A percentile compares a stretch with the other conserved stretches of the same genome.
Conservation (phyloP, 64 coral and sea anemone genomes). For the Pachyseris speciosa region DNA sequence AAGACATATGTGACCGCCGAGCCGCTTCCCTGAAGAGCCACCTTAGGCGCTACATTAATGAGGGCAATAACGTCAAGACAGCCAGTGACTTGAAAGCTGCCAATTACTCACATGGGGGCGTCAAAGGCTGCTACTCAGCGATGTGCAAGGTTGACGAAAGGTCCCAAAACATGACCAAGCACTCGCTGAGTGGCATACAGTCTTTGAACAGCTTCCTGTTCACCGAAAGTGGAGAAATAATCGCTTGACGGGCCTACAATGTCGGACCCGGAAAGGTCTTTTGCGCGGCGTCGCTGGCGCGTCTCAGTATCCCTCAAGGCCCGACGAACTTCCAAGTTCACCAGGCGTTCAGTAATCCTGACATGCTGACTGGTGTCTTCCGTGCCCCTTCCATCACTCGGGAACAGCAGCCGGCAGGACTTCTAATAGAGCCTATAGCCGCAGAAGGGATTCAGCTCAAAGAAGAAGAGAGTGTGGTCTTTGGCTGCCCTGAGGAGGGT, state of each 20-base stretch:
- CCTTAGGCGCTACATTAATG: conserved; percentile 55
- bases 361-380: conserved; percentile 44
- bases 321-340: conserved; percentile 30
- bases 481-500: conserved; percentile 43
- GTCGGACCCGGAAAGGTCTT: conserved; percentile 50
- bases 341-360: conserved; percentile 53
- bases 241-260: conserved; percentile 39
- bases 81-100: conserved; percentile 57
- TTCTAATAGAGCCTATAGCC: conserved; percentile 1
- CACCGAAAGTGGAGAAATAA: conserved; percentile 13
- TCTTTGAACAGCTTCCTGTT: conserved; percentile 44
- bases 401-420: conserved; percentile 22
- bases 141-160: conserved; percentile 32
- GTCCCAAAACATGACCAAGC: conserved; percentile 33
- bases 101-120: conserved; percentile 41
- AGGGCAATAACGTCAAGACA: conserved; percentile 55
- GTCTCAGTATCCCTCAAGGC: conserved; percentile 25
- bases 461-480: conserved; percentile 29
- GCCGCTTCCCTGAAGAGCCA: conserved; percentile 62
- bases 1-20: conserved; percentile 59
- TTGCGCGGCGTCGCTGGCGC: background rate
- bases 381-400: conserved; percentile 9
- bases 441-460: conserved; percentile 15
- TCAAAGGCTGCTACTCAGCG: conserved; percentile 31
- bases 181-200: conserved; percentile 44